Evolutionary conservation across 2,797 vertebrate species (phyloP).

Genomic region (Ptychadena robeensis): DNA sequence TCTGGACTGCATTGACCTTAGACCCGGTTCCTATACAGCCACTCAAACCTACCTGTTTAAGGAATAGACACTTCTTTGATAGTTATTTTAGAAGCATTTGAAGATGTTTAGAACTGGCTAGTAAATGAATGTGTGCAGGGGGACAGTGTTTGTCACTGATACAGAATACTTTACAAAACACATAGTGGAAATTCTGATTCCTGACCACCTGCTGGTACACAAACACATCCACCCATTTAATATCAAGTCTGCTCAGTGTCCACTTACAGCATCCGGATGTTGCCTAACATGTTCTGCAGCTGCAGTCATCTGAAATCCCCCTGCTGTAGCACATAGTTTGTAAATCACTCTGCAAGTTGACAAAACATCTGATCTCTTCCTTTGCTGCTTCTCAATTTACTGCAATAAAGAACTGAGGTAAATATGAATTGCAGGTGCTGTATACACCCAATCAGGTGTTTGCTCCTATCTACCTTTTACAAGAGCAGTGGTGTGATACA

Average conservation of each 20-base stretch:
- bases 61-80: too few relatives aligned
- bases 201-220: conserved; percentile 57
- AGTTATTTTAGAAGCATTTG: too few relatives aligned
- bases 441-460: background rate
- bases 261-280: conserved; percentile 41
- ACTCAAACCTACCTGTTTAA: too few relatives aligned
- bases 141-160: conserved; percentile 47
- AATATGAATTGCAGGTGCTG: background rate
- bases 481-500: background rate
- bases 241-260: conserved; percentile 28
- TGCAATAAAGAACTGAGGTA: background rate
- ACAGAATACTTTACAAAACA: conserved; percentile 55
- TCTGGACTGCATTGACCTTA: too few relatives aligned
- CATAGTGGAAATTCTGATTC: conserved; percentile 60
- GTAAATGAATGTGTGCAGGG: background rate
- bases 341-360: conserved; percentile 28
- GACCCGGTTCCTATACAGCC: too few relatives aligned
- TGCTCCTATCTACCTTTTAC: background rate
- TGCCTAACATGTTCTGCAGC: conserved; percentile 41
- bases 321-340: conserved; percentile 19
- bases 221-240: conserved; percentile 53
- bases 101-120: background rate
- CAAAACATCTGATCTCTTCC: conserved; percentile 5
- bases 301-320: conserved; percentile 45
- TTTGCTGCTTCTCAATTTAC: conserved; percentile 5